Conservation (phyloP, 1,140 invertebrate genomes). For the Megalonaias nervosa region DNA sequence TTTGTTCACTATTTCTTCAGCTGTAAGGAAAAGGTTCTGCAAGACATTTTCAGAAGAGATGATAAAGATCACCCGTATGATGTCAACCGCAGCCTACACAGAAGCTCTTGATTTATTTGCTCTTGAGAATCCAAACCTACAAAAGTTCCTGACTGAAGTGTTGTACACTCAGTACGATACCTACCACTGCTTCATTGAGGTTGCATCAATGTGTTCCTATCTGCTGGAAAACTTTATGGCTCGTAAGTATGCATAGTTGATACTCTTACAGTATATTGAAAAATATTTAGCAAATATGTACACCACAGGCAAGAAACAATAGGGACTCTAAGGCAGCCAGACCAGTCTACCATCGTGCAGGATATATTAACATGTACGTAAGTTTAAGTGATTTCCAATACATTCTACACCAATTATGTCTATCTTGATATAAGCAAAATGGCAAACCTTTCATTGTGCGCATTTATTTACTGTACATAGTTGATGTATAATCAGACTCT, state of each 20-base stretch:
- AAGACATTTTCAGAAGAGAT: conserved; percentile 25
- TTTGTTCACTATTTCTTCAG: not conserved
- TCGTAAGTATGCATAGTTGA: conserved; percentile 6
- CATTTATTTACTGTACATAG: no score
- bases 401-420: no score
- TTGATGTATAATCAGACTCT: no score
- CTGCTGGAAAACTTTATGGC: conserved; percentile 28
- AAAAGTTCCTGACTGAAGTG: conserved; percentile 31
- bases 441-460: no score
- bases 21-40: conserved; percentile 19
- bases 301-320: no score
- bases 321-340: no score
- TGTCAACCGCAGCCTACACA: conserved; percentile 17
- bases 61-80: conserved; percentile 3
- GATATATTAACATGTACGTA: no score
- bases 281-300: no score
- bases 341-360: no score
- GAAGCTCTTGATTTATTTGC: conserved; percentile 20
- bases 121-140: conserved; percentile 32
- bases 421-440: no score
- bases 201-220: conserved; percentile 16
- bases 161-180: conserved; percentile 19
- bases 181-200: conserved; percentile 34
- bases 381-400: no score
- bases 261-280: not conserved